Conservation (phyloP, 2,888 invertebrate species). For the Leucania comma region DNA sequence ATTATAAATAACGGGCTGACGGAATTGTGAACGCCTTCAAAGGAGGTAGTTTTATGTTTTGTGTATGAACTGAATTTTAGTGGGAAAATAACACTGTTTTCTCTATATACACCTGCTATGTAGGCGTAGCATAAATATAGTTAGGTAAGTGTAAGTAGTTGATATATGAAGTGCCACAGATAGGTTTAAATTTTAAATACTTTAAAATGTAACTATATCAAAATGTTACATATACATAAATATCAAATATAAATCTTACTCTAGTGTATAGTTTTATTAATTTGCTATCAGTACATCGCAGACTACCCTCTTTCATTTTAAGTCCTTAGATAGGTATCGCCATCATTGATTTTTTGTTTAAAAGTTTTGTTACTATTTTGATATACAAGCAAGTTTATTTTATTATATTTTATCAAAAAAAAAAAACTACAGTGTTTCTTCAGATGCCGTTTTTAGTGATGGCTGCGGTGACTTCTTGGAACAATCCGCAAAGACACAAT, state of each 20-base stretch:
- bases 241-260: not conserved
- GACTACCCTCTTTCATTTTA: too few relatives aligned
- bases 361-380: too few relatives aligned
- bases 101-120: not conserved
- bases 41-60: not conserved
- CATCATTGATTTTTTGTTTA: too few relatives aligned
- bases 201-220: not conserved
- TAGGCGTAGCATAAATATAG: not conserved
- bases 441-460: too few relatives aligned
- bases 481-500: too few relatives aligned
- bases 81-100: not conserved
- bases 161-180: not conserved
- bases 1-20: conserved; percentile 4
- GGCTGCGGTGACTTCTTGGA: too few relatives aligned
- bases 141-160: too few relatives aligned
- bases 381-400: too few relatives aligned
- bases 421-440: not conserved
- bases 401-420: not conserved
- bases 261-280: too few relatives aligned
- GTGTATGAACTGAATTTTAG: not conserved
- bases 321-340: too few relatives aligned
- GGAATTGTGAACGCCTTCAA: conserved; percentile 1
- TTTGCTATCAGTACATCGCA: too few relatives aligned
- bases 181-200: not conserved
- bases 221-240: not conserved